Conservation (phyloP, 2,888 invertebrate genomes). For the Sialis fuliginosa region DNA sequence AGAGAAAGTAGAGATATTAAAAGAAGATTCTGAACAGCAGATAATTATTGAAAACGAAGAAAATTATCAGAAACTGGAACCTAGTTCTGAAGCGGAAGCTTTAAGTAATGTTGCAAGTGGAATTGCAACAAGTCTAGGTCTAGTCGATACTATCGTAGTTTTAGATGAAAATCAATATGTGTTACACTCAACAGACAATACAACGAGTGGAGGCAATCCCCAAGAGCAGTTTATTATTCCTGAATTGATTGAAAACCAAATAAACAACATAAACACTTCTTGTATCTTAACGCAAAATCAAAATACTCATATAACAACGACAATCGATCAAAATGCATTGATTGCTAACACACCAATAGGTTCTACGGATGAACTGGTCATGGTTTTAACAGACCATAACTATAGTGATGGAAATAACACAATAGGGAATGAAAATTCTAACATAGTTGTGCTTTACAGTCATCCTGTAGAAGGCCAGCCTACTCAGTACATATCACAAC, state of each 20-base stretch:
- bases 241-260: conserved; percentile 18
- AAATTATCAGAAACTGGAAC: conserved; percentile 19
- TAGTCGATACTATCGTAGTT: conserved; percentile 33
- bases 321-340: conserved; percentile 13
- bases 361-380: conserved; percentile 39
- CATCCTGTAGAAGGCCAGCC: conserved; percentile 36
- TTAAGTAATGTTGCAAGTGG: conserved; percentile 35
- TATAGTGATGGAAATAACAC: conserved; percentile 33
- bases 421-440: conserved; percentile 32
- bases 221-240: conserved; percentile 22
- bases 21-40: conserved; percentile 9
- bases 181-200: conserved; percentile 21
- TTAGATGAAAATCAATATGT: conserved; percentile 42
- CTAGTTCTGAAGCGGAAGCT: conserved; percentile 35
- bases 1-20: conserved; percentile 12
- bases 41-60: not conserved
- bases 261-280: conserved; percentile 12
- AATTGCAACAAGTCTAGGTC: conserved; percentile 34
- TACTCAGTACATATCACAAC: conserved; percentile 31
- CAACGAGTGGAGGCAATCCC: conserved; percentile 3
- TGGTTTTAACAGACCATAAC: conserved; percentile 42
- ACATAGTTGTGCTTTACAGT: conserved; percentile 45
- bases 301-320: conserved; percentile 15
- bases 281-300: conserved; percentile 20
- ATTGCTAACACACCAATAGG: conserved; percentile 10